Evolutionary conservation across 2,113 vertebrate genomes (phyloP), one percentile per base, ranked within the genome.

Genomic region (Pandion haliaetus): DNA sequence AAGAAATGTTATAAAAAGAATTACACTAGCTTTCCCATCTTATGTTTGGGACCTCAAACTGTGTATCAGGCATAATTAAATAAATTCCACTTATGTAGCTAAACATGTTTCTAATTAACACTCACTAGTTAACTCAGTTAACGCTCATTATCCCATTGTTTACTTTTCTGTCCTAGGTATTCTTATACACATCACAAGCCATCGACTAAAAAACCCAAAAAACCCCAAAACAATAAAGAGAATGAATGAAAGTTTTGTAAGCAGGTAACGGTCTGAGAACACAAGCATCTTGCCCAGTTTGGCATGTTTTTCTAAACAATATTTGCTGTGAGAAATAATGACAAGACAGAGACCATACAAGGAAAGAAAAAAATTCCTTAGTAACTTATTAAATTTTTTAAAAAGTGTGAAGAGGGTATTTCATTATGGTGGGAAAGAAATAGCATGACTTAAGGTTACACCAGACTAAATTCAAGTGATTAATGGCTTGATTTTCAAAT

Each of bases 401-500:
- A 31, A 5, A 74, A 40, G 9, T 16, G 14, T 31, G 28, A 88
- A 69, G 15, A 69, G 23, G 8, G 5, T 79, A 81, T 86, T 80
- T 86, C 50, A 76, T 71, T 71, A 50, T 6, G 4, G 14, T 74
- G 26, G 61, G 31, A 80, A 92, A 77, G 34, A 82, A 80, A 67
- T 50, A 73, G 32, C 34, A 62, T 2, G 12, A 71, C 10, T 81
- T 57, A 71, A 42, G 54, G 19, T 62, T 78, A 86, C 8, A 89
- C 1, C 32, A 84, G 55, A 47, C 9, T 74, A 84, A 95, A 80
- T 55, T 16, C 50, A 76, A 78, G n/a, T 82, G 90, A 90, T 81
- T 77, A 90, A 92, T 83, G 67, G 32, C 50, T 90, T 73, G 45
- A 88, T 90, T 88, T 95, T 63, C 55, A 93, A 72, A 86, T 88